Conservation (phyloP, 2,113 vertebrate species). For the Scomber japonicus region DNA sequence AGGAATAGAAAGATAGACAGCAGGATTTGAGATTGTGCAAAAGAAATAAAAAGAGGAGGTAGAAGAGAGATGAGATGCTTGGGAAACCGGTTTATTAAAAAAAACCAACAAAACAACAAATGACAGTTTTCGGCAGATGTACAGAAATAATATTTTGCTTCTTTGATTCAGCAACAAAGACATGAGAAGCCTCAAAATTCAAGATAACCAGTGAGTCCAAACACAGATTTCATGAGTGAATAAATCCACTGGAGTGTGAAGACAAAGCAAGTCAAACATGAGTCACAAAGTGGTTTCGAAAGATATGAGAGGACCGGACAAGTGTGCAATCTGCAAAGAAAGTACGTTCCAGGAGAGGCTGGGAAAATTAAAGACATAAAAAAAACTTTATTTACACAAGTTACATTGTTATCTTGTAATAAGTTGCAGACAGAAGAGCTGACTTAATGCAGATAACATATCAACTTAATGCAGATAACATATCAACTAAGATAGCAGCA, state of each 20-base stretch:
- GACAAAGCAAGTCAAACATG: conserved; percentile 6
- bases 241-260: conserved; percentile 27
- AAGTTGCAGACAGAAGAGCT: conserved; percentile 20
- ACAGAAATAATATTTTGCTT: conserved; percentile 39
- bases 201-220: conserved; percentile 26
- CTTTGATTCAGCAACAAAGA: conserved; percentile 17
- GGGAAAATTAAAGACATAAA: too few species aligned
- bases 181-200: conserved; percentile 9
- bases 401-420: background rate
- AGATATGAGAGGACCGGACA: background rate
- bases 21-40: conserved; percentile 60
- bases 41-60: conserved; percentile 27
- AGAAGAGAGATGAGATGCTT: conserved; percentile 48
- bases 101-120: background rate
- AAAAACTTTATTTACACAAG: too few species aligned
- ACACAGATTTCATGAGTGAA: conserved; percentile 13
- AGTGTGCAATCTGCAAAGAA: background rate
- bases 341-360: background rate
- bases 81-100: conserved; percentile 42
- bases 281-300: conserved; percentile 5
- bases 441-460: background rate
- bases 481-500: conserved; percentile 31
- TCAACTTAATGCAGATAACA: conserved; percentile 34
- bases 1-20: conserved; percentile 45
- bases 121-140: conserved; percentile 4